Conservation (phyloP, 2,888 invertebrate genomes). For the Sinopyrophorus schimmeli region DNA sequence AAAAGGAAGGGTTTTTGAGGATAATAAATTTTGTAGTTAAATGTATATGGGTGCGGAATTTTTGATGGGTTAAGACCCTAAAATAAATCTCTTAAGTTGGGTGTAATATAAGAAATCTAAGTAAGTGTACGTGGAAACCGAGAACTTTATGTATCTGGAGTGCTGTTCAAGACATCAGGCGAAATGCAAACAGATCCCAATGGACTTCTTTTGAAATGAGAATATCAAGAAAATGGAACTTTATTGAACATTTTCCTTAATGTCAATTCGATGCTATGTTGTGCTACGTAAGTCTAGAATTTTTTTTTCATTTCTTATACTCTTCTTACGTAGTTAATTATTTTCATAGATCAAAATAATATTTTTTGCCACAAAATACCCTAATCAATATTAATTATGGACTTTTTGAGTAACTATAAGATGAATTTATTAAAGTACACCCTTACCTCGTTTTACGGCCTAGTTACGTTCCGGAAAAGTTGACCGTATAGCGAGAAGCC, state of each 20-base stretch:
- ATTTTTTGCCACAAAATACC: neutral
- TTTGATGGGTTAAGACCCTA: too few relatives aligned
- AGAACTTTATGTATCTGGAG: constrained; percentile 30
- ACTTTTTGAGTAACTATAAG: neutral
- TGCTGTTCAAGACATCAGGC: constrained; percentile 29
- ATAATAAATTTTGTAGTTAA: too few relatives aligned
- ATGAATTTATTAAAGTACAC: too few relatives aligned
- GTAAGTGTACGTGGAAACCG: constrained; percentile 23
- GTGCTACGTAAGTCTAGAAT: constrained; percentile 33
- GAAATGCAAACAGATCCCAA: constrained; percentile 32
- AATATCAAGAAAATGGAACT: constrained; percentile 30
- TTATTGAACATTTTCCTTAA: constrained; percentile 23
- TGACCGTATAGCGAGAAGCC: too few relatives aligned
- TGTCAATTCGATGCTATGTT: constrained; percentile 29
- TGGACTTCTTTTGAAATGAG: constrained; percentile 24
- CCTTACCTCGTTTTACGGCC: too few relatives aligned
- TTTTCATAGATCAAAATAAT: neutral
- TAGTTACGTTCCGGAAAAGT: too few relatives aligned
- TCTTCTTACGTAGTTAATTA: neutral
- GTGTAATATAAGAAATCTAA: constrained; percentile 15
- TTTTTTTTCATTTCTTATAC: neutral
- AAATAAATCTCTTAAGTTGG: too few relatives aligned
- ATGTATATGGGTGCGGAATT: too few relatives aligned
- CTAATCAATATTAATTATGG: neutral
- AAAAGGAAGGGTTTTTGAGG: too few relatives aligned